A percentile compares a stretch with the other conserved stretches of the same genome.
phyloP scores from a whole-genome alignment of 2,797 vertebrate genomes.

The Novumbra hubbsi region DNA sequence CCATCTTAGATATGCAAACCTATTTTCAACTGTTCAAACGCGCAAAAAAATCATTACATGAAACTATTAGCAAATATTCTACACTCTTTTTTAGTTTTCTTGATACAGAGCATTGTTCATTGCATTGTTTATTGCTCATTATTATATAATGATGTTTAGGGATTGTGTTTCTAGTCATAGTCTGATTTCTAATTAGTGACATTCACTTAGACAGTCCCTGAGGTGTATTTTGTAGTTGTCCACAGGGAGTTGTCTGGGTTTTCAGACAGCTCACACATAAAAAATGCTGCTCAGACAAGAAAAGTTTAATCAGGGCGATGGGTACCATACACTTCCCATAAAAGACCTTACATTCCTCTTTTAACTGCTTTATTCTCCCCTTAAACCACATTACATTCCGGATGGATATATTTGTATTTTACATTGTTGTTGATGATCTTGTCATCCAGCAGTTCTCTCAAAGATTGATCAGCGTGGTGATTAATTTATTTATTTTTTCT shows the following conservation, averaged over 20 bases:
- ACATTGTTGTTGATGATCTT: no score
- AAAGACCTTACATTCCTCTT: neutral
- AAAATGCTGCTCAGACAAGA: neutral
- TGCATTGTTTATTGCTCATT: no score
- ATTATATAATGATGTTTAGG: constrained; percentile 1
- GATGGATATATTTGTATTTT: no score
- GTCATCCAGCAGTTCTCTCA: no score
- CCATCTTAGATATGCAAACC: neutral
- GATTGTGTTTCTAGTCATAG: neutral
- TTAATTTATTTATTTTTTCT: no score
- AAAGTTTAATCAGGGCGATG: constrained; percentile 19
- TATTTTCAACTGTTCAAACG: neutral
- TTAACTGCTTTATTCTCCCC: no score
- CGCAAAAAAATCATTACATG: neutral
- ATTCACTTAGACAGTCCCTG: constrained; percentile 6
- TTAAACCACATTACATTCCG: no score
- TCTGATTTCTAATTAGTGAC: neutral
- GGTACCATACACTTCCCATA: neutral
- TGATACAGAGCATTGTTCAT: constrained; percentile 8
- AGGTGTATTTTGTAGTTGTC: constrained; percentile 6
- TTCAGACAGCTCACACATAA: constrained; percentile 6
- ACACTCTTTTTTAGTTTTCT: neutral
- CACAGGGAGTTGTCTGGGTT: constrained; percentile 8
- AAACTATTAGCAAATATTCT: neutral
- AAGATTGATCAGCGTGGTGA: no score